A percentile compares a stretch with the other conserved stretches of the same genome.
These are phyloP conservation scores for Whitmania pigra DNA, from an alignment of 1,140 invertebrate genomes.

Conservation along the genomic window DNA sequence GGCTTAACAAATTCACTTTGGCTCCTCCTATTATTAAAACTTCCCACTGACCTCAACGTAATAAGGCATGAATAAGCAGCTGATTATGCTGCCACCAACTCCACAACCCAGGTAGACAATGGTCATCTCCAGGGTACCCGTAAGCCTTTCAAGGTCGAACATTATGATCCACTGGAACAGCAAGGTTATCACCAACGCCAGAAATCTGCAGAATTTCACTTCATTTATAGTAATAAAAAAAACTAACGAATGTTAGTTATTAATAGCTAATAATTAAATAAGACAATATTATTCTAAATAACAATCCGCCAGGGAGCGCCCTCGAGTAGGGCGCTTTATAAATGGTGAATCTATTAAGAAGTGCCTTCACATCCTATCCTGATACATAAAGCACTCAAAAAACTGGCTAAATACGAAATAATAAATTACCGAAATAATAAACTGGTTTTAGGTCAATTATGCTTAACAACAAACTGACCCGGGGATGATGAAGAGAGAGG, in stretches of 20 bases:
- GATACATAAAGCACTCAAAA: too few species aligned
- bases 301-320: too few species aligned
- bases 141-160: constrained; percentile 83
- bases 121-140: constrained; percentile 75
- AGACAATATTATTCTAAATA: too few species aligned
- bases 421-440: background rate
- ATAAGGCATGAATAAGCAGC: constrained; percentile 94
- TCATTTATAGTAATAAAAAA: too few species aligned
- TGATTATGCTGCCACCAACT: constrained; percentile 85
- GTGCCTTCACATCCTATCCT: too few species aligned
- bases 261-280: too few species aligned
- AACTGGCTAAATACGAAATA: too few species aligned
- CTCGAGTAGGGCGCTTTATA: too few species aligned
- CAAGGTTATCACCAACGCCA: constrained; percentile 77
- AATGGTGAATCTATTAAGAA: too few species aligned
- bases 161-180: constrained; percentile 84
- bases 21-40: background rate
- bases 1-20: too few species aligned
- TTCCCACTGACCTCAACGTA: constrained; percentile 69
- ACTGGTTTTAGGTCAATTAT: background rate
- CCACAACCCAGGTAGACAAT: constrained; percentile 89
- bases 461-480: constrained; percentile 50
- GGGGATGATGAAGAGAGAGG: constrained; percentile 90
- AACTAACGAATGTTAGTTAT: too few species aligned
- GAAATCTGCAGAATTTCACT: constrained; percentile 49